phyloP scores from a whole-genome alignment of 2,113 vertebrate genomes.

The Peromyscus leucopus region DNA sequence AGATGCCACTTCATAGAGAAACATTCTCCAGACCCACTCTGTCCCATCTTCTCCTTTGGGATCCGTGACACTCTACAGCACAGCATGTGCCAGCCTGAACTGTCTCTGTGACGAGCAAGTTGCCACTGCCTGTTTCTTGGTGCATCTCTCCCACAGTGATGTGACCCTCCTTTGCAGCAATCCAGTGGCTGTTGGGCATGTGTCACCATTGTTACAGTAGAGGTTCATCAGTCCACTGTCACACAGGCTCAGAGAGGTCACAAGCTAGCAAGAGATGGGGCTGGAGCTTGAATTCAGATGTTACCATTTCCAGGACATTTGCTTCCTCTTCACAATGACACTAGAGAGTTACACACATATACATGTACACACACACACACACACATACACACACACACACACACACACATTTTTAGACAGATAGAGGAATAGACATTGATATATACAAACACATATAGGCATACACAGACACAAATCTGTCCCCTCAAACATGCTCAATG shows the following conservation, averaged over 20 bases:
- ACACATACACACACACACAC: neutral
- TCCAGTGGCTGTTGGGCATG: neutral
- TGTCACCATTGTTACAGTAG: neutral
- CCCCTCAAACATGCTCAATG: neutral
- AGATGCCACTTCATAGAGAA: neutral
- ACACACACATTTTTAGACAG: neutral
- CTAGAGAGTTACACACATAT: neutral
- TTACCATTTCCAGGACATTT: neutral
- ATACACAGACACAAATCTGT: neutral
- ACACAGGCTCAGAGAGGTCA: neutral
- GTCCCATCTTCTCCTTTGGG: neutral
- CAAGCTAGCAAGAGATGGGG: neutral
- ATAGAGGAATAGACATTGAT: neutral
- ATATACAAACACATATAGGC: neutral
- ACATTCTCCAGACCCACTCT: neutral
- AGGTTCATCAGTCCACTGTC: neutral
- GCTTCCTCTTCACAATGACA: neutral
- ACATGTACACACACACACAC: neutral
- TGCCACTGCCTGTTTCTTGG: neutral
- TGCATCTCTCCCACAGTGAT: neutral
- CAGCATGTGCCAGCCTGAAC: neutral
- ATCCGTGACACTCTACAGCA: fast-evolving
- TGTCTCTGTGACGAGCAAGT: fast-evolving
- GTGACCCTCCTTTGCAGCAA: fast-evolving
- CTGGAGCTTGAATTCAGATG: neutral